phyloP scores from a whole-genome alignment of 2,113 vertebrate species.

The Psittacara wagleri region DNA sequence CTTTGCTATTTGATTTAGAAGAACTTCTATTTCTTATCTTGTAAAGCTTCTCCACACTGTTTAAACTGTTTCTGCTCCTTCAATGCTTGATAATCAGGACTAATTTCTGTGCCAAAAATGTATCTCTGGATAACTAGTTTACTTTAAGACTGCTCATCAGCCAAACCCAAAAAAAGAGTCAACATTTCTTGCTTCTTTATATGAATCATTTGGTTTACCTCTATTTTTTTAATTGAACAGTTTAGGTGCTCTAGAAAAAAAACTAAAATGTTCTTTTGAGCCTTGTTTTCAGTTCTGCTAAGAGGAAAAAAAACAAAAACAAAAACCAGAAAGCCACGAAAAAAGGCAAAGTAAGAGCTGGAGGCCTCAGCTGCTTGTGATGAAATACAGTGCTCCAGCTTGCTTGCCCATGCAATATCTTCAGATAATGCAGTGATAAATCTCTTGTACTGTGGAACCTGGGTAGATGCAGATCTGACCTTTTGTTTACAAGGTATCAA shows the following conservation, averaged over 20 bases:
- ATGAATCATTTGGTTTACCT: background rate
- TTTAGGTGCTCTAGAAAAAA: background rate
- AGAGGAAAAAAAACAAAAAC: background rate
- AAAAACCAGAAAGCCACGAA: background rate
- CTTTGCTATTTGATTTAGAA: background rate
- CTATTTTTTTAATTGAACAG: background rate
- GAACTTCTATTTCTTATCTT: background rate
- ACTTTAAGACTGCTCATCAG: background rate
- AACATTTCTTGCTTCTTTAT: background rate
- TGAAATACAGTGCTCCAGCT: background rate
- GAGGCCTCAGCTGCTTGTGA: background rate
- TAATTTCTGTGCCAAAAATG: background rate
- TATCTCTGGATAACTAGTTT: background rate
- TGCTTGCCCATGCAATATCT: background rate
- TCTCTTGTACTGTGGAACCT: conserved; percentile 4
- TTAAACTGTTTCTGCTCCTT: background rate
- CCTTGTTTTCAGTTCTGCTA: background rate
- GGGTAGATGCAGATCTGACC: conserved; percentile 53
- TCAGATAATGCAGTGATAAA: conserved; percentile 20
- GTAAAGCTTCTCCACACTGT: background rate
- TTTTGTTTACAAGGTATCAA: conserved; percentile 48
- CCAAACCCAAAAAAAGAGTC: background rate
- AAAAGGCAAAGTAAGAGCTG: background rate
- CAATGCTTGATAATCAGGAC: background rate
- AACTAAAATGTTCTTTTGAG: background rate